Percentiles rank a stretch among this genome's conserved stretches.
Evolutionary conservation across 2,113 vertebrate species (phyloP).

Genomic region (Pelobates fuscus): DNA sequence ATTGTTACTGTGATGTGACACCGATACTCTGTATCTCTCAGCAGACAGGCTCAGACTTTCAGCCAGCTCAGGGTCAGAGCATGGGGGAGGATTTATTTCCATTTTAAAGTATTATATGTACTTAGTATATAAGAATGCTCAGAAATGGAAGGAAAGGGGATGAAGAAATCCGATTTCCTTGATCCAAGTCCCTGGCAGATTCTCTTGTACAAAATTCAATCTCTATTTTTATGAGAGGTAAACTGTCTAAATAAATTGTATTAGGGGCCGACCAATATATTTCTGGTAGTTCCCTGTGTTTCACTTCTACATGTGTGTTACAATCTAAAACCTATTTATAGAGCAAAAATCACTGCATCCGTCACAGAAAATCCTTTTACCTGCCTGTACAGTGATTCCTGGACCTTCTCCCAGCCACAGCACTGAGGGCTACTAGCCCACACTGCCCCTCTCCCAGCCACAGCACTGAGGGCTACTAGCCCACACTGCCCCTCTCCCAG

Average conservation of each 20-base stretch:
- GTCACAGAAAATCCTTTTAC: conserved; percentile 82
- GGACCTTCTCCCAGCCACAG: conserved; percentile 73
- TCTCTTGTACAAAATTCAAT: conserved; percentile 82
- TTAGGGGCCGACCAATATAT: conserved; percentile 83
- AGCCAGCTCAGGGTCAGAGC: conserved; percentile 20
- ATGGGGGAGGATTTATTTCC: conserved; percentile 37
- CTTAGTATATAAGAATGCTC: conserved; percentile 48
- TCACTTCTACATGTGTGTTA: conserved; percentile 81
- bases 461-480: too few species aligned
- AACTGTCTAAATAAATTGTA: conserved; percentile 90
- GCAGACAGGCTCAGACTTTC: too few species aligned
- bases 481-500: too few species aligned
- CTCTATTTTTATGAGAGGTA: conserved; percentile 85
- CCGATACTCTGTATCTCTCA: too few species aligned
- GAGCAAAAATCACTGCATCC: conserved; percentile 83
- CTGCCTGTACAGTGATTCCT: conserved; percentile 78
- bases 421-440: conserved; percentile 64
- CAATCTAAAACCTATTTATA: conserved; percentile 88
- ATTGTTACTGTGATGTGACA: too few species aligned
- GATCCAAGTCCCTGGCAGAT: conserved; percentile 74
- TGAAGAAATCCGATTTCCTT: conserved; percentile 62
- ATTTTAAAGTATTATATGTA: conserved; percentile 47
- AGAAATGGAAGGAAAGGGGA: background rate
- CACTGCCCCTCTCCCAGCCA: too few species aligned
- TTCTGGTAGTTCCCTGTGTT: conserved; percentile 81